A percentile compares a stretch with the other conserved stretches of the same genome.
phyloP scores from a whole-genome alignment of 1,140 invertebrate species.

The Calosoma granatense region DNA sequence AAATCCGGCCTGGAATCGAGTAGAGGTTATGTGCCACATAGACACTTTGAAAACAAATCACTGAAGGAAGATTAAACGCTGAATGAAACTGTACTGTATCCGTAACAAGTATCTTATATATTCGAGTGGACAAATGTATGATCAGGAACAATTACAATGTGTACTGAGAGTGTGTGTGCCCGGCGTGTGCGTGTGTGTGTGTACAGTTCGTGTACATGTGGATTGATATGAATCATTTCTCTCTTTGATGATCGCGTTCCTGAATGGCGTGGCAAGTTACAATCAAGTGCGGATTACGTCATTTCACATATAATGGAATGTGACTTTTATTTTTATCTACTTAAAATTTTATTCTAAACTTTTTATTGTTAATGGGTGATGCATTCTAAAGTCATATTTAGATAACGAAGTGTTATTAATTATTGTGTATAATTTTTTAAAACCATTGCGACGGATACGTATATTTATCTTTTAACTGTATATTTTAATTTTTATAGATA shows the following conservation, averaged over 20 bases:
- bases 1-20: constrained; percentile 5
- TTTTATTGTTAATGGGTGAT: neutral
- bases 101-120: neutral
- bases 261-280: neutral
- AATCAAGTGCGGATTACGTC: neutral
- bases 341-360: constrained; percentile 3
- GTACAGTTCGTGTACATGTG: neutral
- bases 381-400: neutral
- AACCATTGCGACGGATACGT: neutral
- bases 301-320: neutral
- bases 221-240: neutral
- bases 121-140: too few relatives aligned
- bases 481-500: neutral
- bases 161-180: too few relatives aligned
- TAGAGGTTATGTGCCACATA: constrained; percentile 17
- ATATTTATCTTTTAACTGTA: neutral
- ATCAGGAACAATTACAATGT: too few relatives aligned
- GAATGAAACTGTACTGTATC: neutral
- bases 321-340: neutral
- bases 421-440: neutral
- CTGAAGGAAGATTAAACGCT: constrained; percentile 16
- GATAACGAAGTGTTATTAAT: neutral
- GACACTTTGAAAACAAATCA: constrained; percentile 17
- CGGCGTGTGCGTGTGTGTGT: too few relatives aligned
- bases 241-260: neutral